Conservation (phyloP, 2,888 invertebrate species). For the Stramonita haemastoma region DNA sequence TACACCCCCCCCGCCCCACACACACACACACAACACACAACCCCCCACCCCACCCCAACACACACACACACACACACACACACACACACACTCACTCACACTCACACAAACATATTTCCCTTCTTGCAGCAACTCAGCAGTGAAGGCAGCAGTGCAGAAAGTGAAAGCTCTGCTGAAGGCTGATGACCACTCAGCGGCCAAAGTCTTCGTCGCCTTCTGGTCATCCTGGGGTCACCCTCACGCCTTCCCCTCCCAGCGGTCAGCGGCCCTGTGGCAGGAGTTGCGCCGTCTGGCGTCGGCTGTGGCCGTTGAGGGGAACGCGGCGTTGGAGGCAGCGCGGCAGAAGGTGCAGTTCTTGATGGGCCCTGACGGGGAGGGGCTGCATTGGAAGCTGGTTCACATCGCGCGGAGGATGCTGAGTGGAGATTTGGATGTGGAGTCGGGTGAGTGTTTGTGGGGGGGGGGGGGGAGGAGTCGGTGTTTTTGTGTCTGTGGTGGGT, state of each 20-base stretch:
- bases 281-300: conserved; percentile 43
- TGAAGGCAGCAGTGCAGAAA: conserved; percentile 26
- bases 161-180: conserved; percentile 57
- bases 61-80: too few relatives aligned
- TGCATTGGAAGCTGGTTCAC: neutral
- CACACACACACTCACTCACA: too few relatives aligned
- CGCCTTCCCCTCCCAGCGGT: conserved; percentile 55
- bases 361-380: neutral
- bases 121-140: conserved; percentile 7
- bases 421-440: conserved; percentile 33
- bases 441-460: neutral
- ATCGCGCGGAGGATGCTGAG: neutral
- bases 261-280: conserved; percentile 49
- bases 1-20: too few relatives aligned
- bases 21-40: too few relatives aligned
- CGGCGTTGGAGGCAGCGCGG: conserved; percentile 46
- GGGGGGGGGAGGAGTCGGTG: too few relatives aligned
- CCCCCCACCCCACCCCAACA: too few relatives aligned
- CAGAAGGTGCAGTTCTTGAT: conserved; percentile 54
- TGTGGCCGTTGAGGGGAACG: conserved; percentile 48
- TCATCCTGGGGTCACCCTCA: conserved; percentile 61
- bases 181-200: conserved; percentile 56
- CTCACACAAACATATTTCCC: too few relatives aligned
- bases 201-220: conserved; percentile 60
- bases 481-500: too few relatives aligned